These are phyloP conservation scores for Willisornis vidua DNA, from an alignment of 2,113 vertebrate genomes.

Conservation along the genomic window DNA sequence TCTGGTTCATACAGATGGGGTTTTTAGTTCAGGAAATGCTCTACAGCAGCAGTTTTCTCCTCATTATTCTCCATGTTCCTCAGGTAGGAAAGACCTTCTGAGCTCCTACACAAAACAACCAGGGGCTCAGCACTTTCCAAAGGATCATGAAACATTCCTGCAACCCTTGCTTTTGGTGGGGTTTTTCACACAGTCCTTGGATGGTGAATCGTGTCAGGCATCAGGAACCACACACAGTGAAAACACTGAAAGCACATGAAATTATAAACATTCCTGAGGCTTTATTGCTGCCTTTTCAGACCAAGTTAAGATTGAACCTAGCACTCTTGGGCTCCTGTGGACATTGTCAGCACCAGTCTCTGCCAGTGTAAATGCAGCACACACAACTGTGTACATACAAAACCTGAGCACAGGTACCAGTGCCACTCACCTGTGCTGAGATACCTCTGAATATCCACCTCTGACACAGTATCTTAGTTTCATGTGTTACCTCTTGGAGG, in stretches of 20 bases:
- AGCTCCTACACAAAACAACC: neutral
- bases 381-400: neutral
- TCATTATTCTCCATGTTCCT: neutral
- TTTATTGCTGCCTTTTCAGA: neutral
- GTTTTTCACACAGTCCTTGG: neutral
- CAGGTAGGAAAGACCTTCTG: neutral
- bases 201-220: fast-evolving
- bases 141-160: neutral
- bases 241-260: neutral
- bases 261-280: neutral
- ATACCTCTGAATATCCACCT: neutral
- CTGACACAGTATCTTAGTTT: neutral
- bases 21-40: neutral
- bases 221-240: neutral
- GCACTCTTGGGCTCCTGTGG: neutral
- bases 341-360: neutral
- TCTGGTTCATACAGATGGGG: neutral
- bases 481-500: neutral
- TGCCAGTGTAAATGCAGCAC: neutral
- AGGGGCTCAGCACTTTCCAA: neutral
- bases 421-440: neutral
- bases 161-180: neutral
- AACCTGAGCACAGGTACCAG: neutral
- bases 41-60: neutral
- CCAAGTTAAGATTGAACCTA: neutral